Evolutionary conservation across 2,888 invertebrate genomes (phyloP).

Genomic region (Archips crataeganus): DNA sequence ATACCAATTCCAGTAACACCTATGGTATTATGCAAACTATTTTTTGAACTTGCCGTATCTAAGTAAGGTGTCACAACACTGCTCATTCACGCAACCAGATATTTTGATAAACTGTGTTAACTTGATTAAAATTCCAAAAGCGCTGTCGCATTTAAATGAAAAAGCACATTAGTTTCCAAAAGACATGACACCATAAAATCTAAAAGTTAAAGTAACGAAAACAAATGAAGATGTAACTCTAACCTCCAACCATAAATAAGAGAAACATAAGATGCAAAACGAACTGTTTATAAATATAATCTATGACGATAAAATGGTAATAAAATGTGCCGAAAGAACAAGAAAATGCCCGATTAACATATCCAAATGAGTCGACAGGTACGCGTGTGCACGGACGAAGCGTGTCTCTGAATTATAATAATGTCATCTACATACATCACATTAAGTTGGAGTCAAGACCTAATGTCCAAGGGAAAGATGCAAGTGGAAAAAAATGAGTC

Average conservation of each 20-base stretch:
- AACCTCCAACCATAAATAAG: slow-evolving; percentile 35
- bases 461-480: slow-evolving; percentile 30
- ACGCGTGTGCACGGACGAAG: slow-evolving; percentile 57
- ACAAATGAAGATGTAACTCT: slow-evolving; percentile 38
- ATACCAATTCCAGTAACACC: not conserved
- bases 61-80: not conserved
- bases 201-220: slow-evolving; percentile 9
- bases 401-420: slow-evolving; percentile 62
- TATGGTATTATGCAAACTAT: not conserved
- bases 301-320: slow-evolving; percentile 51
- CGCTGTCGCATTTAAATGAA: slow-evolving; percentile 21
- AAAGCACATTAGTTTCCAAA: slow-evolving; percentile 27
- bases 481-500: slow-evolving; percentile 10
- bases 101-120: not conserved
- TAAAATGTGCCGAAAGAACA: slow-evolving; percentile 54
- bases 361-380: slow-evolving; percentile 58
- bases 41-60: not conserved
- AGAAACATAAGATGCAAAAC: slow-evolving; percentile 38
- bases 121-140: not conserved
- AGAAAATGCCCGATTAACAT: slow-evolving; percentile 54
- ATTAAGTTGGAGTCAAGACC: slow-evolving; percentile 31
- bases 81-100: not conserved
- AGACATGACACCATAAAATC: slow-evolving; percentile 34
- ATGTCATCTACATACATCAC: slow-evolving; percentile 48
- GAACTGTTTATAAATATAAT: slow-evolving; percentile 35